Evolutionary conservation across 30 jellyfish, hydroid and myxozoan genomes (phyloP).

Genomic region (Catostylus mosaicus): DNA sequence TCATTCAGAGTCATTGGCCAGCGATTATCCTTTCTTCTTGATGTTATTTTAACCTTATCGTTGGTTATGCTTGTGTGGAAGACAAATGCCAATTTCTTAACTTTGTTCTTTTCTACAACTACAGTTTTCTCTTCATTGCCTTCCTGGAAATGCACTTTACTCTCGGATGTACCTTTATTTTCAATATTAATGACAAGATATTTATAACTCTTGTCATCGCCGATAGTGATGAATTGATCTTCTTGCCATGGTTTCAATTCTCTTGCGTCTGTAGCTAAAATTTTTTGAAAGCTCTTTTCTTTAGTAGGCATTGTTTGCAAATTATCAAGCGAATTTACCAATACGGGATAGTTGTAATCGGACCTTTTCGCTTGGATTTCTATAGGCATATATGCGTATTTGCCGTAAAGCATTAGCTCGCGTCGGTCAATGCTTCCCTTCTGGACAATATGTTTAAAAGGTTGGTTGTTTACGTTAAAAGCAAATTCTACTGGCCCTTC

Average conservation of each 20-base stretch:
- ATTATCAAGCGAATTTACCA: not conserved
- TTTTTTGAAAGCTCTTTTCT: not conserved
- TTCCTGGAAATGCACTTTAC: not conserved
- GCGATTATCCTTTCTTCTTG: not conserved
- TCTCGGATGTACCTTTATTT: not conserved
- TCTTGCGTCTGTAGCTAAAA: not conserved
- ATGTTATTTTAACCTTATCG: not conserved
- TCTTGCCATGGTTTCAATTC: slow-evolving; percentile 9
- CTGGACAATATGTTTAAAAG: not conserved
- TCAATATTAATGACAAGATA: not conserved
- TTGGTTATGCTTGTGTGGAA: not conserved
- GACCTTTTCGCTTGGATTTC: slow-evolving; percentile 17
- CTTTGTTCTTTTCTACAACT: not conserved
- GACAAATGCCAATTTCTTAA: not conserved
- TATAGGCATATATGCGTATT: not conserved
- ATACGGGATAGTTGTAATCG: slow-evolving; percentile 20
- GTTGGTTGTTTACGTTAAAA: not conserved
- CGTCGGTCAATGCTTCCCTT: not conserved
- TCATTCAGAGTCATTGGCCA: not conserved
- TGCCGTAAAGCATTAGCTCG: not conserved
- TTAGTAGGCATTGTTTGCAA: not conserved
- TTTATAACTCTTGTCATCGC: not conserved
- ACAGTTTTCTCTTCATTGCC: not conserved
- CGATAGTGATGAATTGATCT: not conserved
- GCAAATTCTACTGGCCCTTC: slow-evolving; percentile 33